Conservation (phyloP, 2,888 invertebrate species). For the Microdon myrmicae region DNA sequence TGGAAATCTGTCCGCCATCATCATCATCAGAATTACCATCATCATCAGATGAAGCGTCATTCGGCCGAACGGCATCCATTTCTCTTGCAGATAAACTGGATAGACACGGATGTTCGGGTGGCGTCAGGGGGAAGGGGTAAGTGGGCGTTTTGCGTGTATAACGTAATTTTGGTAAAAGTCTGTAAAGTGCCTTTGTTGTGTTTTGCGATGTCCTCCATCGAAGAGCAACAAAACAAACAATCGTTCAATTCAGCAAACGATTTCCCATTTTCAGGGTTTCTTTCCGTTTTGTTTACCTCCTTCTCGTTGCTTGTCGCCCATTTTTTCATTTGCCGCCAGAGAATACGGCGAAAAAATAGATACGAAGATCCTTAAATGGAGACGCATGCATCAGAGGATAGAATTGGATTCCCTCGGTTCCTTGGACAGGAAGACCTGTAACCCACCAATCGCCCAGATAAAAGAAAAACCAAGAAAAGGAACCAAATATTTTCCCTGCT, state of each 20-base stretch:
- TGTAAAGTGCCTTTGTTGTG: slow-evolving; percentile 49
- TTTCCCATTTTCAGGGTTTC: slow-evolving; percentile 21
- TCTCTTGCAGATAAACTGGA: no score
- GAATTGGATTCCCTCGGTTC: slow-evolving; percentile 5
- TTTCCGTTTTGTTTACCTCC: background rate
- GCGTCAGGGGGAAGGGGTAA: no score
- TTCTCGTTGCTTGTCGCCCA: background rate
- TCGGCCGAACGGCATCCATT: no score
- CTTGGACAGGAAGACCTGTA: background rate
- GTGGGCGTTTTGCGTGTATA: slow-evolving; percentile 21
- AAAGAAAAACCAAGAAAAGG: slow-evolving; percentile 22
- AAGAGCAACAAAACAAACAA: slow-evolving; percentile 48
- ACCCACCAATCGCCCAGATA: slow-evolving; percentile 16
- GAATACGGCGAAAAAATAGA: slow-evolving; percentile 15
- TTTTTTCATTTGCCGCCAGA: background rate
- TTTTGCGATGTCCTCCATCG: slow-evolving; percentile 42
- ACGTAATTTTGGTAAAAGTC: slow-evolving; percentile 48
- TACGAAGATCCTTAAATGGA: slow-evolving; percentile 15
- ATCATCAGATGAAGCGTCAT: slow-evolving; percentile 4
- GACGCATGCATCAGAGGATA: slow-evolving; percentile 12
- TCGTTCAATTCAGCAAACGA: slow-evolving; percentile 47
- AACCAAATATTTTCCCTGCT: slow-evolving; percentile 9
- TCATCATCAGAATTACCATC: slow-evolving; percentile 44
- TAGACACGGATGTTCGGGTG: no score
- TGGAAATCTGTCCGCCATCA: slow-evolving; percentile 50